Conservation (phyloP, 2,888 invertebrate genomes). For the Linnaemya tessellans region DNA sequence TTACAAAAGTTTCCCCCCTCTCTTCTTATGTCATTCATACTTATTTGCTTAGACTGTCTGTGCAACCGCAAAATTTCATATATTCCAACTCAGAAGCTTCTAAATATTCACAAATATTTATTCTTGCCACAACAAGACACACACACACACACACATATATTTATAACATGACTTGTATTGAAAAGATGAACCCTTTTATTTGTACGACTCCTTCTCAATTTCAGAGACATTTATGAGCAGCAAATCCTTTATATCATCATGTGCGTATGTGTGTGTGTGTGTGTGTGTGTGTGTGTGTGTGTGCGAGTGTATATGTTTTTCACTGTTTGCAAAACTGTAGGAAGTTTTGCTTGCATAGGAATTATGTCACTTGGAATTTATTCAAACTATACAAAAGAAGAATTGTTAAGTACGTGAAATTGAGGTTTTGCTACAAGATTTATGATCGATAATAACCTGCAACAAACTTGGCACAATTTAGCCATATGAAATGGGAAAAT, state of each 20-base stretch:
- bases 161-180: not conserved
- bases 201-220: conserved; percentile 18
- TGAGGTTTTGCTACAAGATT: not conserved
- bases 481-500: not conserved
- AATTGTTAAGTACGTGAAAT: not conserved
- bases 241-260: conserved; percentile 13
- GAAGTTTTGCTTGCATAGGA: conserved; percentile 1
- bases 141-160: not conserved
- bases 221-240: conserved; percentile 25
- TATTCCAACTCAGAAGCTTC: not conserved
- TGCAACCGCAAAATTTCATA: not conserved
- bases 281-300: not conserved
- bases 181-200: conserved; percentile 42
- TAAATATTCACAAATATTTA: conserved; percentile 23
- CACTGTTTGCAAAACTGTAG: conserved; percentile 1
- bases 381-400: not conserved
- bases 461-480: not conserved
- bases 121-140: not conserved
- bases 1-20: not conserved
- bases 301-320: too few species aligned
- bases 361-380: conserved; percentile 12
- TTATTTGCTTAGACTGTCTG: not conserved
- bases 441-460: not conserved
- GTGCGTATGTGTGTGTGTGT: not conserved
- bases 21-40: not conserved